Base-by-base conservation (phyloP, 2,113 vertebrate species). In the Mormyrus iriodes region DNA sequence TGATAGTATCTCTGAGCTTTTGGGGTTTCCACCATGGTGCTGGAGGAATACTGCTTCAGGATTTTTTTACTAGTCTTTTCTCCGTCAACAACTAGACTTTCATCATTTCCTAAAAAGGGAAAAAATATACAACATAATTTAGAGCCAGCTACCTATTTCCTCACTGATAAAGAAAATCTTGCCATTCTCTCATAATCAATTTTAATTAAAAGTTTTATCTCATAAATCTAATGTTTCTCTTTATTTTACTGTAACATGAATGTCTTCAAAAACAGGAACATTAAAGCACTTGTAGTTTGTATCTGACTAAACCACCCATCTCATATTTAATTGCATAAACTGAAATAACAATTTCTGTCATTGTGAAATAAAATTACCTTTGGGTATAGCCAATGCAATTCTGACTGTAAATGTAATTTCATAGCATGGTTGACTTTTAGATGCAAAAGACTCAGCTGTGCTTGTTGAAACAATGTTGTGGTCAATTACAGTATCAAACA, bases 371-470 rank as follows among this genome's bases (percentile, higher is more conserved):
- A 87, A 19, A 46, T 21, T 91, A 95, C 95, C 93, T 93, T 69
- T 90, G 55, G 96, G 95, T 46, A 97, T 44, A 85, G 97, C 96
- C 44, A 97, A 52, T 0, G 94, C 95, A 31, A 96, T 92, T 24
- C 91, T 91, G 27, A 97, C 89, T 0, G 91, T 95, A 91, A 95
- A 97, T 46, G 93, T 95, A n/a, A 97, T 93, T 3, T 93, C 92
- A 61, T 93, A 0, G 21, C 15, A n/a, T 4, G 21, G 8, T 12
- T 49, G 88, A 27, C 42, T 46, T 8, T n/a, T 76, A 8, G 65
- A 88, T 76, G 79, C 46, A 31, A 10, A 91, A 73, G 90, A 91
- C 88, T 91, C 85, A 89, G 90, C 88, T 83, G 91, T 88, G 42
- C 48, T 88, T 69, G 27, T 31, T 83, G n/a, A 79, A 76, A 61